Conservation (phyloP, 2,888 invertebrate genomes). For the Philopedon plagiatum region DNA sequence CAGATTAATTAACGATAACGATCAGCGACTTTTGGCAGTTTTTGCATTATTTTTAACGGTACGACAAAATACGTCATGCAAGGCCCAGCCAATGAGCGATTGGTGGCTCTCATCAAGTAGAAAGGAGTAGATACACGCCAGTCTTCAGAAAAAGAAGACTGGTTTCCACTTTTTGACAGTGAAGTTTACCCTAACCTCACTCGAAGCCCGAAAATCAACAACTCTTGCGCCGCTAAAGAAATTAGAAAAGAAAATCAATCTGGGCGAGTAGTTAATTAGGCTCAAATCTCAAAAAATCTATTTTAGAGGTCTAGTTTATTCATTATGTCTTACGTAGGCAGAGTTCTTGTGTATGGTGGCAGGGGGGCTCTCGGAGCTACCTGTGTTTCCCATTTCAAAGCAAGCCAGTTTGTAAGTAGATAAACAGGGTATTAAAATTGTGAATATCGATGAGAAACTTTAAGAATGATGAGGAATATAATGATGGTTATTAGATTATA, state of each 20-base stretch:
- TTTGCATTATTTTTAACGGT: slow-evolving; percentile 54
- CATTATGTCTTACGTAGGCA: slow-evolving; percentile 69
- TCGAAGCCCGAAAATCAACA: background rate
- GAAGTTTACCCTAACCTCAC: background rate
- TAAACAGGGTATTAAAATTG: too few species aligned
- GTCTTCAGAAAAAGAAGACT: too few species aligned
- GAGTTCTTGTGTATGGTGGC: slow-evolving; percentile 94
- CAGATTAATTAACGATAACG: slow-evolving; percentile 13
- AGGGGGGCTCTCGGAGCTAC: slow-evolving; percentile 94
- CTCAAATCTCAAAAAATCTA: background rate
- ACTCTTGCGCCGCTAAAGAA: slow-evolving; percentile 10
- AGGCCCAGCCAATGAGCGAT: background rate
- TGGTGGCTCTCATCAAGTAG: too few species aligned
- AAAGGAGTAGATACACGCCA: too few species aligned
- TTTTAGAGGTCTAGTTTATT: background rate
- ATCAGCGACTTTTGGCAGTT: slow-evolving; percentile 20
- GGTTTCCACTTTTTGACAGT: background rate
- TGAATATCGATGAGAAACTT: too few species aligned
- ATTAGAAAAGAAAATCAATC: slow-evolving; percentile 2
- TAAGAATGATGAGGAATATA: too few species aligned
- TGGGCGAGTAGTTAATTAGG: background rate
- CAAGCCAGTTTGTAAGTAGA: slow-evolving; percentile 84
- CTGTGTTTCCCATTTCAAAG: slow-evolving; percentile 90
- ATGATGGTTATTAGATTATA: background rate
- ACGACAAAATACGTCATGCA: slow-evolving; percentile 18